phyloP scores from a whole-genome alignment of 2,888 invertebrate genomes.

The Carterocephalus palaemon region DNA sequence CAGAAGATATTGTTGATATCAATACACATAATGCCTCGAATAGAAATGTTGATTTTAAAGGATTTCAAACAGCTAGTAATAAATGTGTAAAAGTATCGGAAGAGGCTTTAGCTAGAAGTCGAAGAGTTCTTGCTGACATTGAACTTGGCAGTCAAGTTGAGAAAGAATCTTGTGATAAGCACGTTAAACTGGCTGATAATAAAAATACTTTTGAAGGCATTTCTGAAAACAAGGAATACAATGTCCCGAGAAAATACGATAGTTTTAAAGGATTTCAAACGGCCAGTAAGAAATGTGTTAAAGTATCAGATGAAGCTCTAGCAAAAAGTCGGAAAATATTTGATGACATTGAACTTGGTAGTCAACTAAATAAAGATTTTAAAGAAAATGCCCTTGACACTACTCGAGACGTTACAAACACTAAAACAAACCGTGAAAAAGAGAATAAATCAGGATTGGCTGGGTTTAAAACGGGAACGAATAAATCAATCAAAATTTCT shows the following conservation, averaged over 20 bases:
- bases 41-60: conserved; percentile 25
- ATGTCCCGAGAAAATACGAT: neutral
- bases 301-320: conserved; percentile 44
- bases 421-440: conserved; percentile 19
- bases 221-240: neutral
- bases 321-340: conserved; percentile 35
- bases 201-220: no score
- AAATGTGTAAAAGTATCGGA: conserved; percentile 46
- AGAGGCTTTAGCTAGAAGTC: conserved; percentile 49
- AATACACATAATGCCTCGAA: neutral
- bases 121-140: conserved; percentile 47
- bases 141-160: no score
- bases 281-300: conserved; percentile 42
- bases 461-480: conserved; percentile 51
- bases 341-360: conserved; percentile 31
- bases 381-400: neutral
- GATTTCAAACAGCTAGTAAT: conserved; percentile 53
- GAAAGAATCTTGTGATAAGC: no score
- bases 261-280: conserved; percentile 39
- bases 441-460: neutral
- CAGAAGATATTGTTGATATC: neutral
- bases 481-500: conserved; percentile 44
- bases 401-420: neutral
- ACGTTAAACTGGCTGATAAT: no score
- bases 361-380: neutral